A percentile compares a stretch with the other conserved stretches of the same genome.
Evolutionary conservation across 2,888 invertebrate species (phyloP).

Genomic region (Seira sanloemensis): DNA sequence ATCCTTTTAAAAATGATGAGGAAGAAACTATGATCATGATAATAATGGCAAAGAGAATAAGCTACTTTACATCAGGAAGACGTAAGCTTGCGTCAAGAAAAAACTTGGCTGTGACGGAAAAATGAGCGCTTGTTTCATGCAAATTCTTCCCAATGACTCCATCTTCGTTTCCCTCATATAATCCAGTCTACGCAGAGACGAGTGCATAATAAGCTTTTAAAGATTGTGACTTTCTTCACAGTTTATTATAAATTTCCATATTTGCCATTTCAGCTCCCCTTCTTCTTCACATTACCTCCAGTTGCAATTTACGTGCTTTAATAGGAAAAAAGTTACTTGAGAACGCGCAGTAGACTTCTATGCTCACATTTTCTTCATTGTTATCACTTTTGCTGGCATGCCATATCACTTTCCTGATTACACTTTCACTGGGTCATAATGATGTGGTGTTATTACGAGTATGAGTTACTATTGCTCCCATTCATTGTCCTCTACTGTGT

Average conservation of each 20-base stretch:
- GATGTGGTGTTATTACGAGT: conserved; percentile 42
- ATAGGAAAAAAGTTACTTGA: background rate
- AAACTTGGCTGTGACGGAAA: background rate
- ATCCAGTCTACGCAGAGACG: background rate
- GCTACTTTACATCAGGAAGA: conserved; percentile 38
- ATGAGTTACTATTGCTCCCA: conserved; percentile 14
- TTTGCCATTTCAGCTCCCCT: background rate
- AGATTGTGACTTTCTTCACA: conserved; percentile 24
- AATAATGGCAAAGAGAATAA: conserved; percentile 54
- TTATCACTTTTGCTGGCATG: background rate
- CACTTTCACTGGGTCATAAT: conserved; percentile 28
- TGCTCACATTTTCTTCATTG: background rate
- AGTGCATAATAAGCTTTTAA: background rate
- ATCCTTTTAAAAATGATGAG: background rate
- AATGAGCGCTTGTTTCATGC: conserved; percentile 32
- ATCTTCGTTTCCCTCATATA: conserved; percentile 18
- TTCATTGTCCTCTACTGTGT: too few relatives aligned
- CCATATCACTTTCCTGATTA: too few relatives aligned
- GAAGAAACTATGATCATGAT: conserved; percentile 29
- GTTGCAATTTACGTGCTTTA: conserved; percentile 47
- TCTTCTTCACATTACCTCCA: conserved; percentile 49
- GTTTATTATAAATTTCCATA: background rate
- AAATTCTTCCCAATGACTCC: conserved; percentile 45
- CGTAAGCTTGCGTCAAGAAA: background rate
- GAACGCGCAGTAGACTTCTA: background rate